phyloP scores from a whole-genome alignment of 2,797 vertebrate species.

The Urophycis tenuis region DNA sequence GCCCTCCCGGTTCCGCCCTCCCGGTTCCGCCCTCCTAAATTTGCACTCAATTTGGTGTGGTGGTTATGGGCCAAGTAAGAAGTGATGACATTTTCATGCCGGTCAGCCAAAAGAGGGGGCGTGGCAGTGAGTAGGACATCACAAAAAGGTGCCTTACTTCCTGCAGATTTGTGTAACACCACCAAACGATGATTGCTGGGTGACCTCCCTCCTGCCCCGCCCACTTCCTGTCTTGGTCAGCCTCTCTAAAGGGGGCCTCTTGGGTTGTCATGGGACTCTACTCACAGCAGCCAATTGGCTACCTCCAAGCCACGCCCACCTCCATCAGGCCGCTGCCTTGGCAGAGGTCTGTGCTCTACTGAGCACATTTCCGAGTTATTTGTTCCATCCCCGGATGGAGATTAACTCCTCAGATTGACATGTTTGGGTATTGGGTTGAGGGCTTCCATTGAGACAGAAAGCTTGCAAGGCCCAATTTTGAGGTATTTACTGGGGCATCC shows the following conservation, averaged over 20 bases:
- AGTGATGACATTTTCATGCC: background rate
- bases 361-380: background rate
- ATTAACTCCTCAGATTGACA: slow-evolving; percentile 18
- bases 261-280: background rate
- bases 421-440: slow-evolving; percentile 26
- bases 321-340: background rate
- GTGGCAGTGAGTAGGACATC: background rate
- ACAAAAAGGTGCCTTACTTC: background rate
- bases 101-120: too few relatives aligned
- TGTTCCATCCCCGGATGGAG: background rate
- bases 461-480: slow-evolving; percentile 30
- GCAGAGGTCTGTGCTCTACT: background rate
- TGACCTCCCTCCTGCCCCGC: background rate
- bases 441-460: slow-evolving; percentile 20
- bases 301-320: background rate
- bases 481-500: slow-evolving; percentile 37
- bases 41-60: background rate
- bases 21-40: background rate
- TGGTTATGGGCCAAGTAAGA: background rate
- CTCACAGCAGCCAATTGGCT: background rate
- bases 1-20: background rate
- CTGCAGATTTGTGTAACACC: too few relatives aligned
- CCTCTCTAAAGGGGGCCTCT: background rate
- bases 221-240: background rate
- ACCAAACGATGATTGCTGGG: background rate